Evolutionary conservation across 92 coral and sea anemone species (phyloP), one percentile per base, ranked within the genome.

Genomic region (Isaurus tuberculatus): DNA sequence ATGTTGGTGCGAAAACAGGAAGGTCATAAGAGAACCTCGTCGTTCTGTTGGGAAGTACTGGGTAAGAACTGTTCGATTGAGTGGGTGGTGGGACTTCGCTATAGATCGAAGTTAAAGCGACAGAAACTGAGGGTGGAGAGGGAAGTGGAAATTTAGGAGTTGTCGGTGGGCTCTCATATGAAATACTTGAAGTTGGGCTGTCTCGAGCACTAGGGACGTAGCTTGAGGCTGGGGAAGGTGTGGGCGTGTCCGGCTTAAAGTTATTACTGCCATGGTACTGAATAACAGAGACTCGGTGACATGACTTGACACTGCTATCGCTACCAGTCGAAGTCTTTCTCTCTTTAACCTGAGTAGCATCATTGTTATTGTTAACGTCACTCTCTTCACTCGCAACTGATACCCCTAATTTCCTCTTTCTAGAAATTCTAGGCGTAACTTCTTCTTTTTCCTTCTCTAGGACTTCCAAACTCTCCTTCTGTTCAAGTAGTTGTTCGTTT

Each of bases 261-360:
- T 17, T n/a, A 7, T 81, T 40, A 27, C 95, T 91, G 57, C 93
- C 90, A 58, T 89, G 93, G 23, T 86, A 93, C 74, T 91, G 94
- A 15, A 93, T 93, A 44, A 93, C 98, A 1, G 98, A 89, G 67
- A 93, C 98, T 3, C 95, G 85, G 20, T 93, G 95, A 66, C 98
- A 93, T 7, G 89, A 72, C 33, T 43, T 27, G 27, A 73, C 81
- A 25, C 33, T 66, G 23, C 51, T 80, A 26, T 48, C 66, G 55
- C 80, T 58, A 48, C 79, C 79, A 7, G 60, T 58, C n/a, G 90
- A 31, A 17, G 23, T 34, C 68, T 77, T 77, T 5, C 82, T 37
- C 27, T 77, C 69, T 61, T 77, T 77, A 15, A 26, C 55, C 70
- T 3, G 66, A 31, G 48, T n/a, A 29, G 34, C 82, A 17, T 57